Conservation (phyloP, 2,113 vertebrate genomes). For the Petaurus breviceps region DNA sequence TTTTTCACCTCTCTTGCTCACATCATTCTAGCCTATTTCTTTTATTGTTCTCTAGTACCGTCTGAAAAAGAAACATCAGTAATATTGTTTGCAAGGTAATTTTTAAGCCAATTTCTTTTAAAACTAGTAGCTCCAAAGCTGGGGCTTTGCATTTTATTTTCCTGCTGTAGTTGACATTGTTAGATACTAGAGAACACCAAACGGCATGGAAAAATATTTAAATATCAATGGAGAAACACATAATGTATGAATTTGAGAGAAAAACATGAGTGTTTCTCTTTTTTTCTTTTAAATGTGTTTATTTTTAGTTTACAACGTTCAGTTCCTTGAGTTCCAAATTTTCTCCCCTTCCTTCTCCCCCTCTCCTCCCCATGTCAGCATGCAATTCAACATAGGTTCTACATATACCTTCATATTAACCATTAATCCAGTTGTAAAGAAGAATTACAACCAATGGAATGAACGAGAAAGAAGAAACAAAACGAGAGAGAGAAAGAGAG, state of each 20-base stretch:
- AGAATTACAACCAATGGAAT: no score
- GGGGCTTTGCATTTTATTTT: neutral
- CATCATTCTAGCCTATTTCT: neutral
- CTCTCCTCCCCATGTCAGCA: no score
- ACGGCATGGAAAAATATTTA: neutral
- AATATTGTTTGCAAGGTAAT: slow-evolving; percentile 2
- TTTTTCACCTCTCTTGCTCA: neutral
- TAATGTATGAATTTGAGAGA: neutral
- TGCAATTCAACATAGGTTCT: no score
- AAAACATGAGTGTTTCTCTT: neutral
- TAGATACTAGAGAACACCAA: neutral
- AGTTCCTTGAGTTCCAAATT: no score
- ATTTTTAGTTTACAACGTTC: no score
- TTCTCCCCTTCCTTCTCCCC: no score
- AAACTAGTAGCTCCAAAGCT: neutral
- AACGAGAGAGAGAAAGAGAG: no score
- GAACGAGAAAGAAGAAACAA: no score
- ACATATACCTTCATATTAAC: no score
- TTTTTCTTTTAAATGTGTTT: no score
- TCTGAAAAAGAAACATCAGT: neutral
- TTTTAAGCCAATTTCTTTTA: slow-evolving; percentile 18
- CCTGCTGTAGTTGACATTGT: neutral
- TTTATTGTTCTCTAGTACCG: slow-evolving; percentile 6
- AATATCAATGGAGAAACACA: slow-evolving; percentile 10
- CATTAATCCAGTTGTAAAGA: no score